Base-by-base conservation (phyloP, 2,888 invertebrate species). In the Apodemia zela region DNA sequence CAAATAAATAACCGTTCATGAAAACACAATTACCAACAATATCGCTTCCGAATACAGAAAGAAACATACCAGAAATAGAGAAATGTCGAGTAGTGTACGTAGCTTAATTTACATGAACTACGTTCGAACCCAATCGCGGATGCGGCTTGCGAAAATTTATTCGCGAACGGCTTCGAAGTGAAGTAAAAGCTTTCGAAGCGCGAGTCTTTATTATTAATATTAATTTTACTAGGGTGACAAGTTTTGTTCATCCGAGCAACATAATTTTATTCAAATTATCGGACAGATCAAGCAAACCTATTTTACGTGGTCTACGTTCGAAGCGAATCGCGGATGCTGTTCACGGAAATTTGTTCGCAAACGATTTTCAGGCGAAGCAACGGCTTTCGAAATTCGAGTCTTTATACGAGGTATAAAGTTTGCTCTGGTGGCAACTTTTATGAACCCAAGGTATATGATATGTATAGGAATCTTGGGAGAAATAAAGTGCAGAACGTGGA, bases 21-120 rank as follows among this genome's bases (percentile, higher is more conserved):
- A 45, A 29, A 42, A 29, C 45, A 62, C 57, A 58, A 62, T 62
- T 58, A 58, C 62, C 2, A 38, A 25, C 42, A 29, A 57, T 7
- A 60, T 47, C 35, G 13, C 38, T 13, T 13, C 18, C 35, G 25
- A 25, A 64, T 63, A 63, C 58, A 5, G 29, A 29, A 29, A 29
- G 5, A 29, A 29, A 61, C 38, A 62, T 63, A 64, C 61, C 64
- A 61, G 42, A 66, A 65, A 69, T 61, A 65, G 49, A 59, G 65
- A 66, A 66, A 61, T 74, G 70, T 69, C 75, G 78, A 78, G 79
- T 77, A 78, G 29, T 29, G 29, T 29, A 29, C 5, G 75, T 84
- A 86, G 86, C 82, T 81, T 82, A 84, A 85, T 87, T 86, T 85
- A 77, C 77, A 77, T 73, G 72, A 70, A 67, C 72, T 71, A 70